A percentile compares a stretch with the other conserved stretches of the same genome.
Conservation (phyloP, 53 echinoderm and acorn worm species). For the Temnopleurus reevesii region DNA sequence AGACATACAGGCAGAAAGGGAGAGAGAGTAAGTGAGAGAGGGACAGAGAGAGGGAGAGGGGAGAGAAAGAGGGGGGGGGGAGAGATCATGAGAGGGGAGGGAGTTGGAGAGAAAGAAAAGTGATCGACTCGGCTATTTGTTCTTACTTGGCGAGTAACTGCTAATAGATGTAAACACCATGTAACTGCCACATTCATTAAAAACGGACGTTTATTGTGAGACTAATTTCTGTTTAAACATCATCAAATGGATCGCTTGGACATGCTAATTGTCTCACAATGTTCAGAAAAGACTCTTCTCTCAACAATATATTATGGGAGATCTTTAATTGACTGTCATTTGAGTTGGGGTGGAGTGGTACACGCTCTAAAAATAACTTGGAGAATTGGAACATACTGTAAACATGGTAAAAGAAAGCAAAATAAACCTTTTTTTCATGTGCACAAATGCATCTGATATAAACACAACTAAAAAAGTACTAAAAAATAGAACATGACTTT, state of each 20-base stretch:
- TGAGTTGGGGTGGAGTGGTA: too few species aligned
- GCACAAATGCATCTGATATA: too few species aligned
- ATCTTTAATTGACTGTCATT: constrained; percentile 14
- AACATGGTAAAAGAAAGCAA: too few species aligned
- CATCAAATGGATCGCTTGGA: constrained; percentile 28
- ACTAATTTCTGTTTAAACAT: constrained; percentile 40
- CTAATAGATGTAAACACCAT: constrained; percentile 35
- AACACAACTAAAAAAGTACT: too few species aligned
- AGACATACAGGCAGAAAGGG: not conserved
- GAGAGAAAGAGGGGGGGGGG: not conserved
- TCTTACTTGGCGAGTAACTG: constrained; percentile 31
- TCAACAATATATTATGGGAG: not conserved
- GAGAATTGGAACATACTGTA: too few species aligned
- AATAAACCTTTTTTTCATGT: too few species aligned
- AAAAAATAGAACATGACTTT: too few species aligned
- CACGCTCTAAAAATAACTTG: too few species aligned
- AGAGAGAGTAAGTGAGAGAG: constrained; percentile 11
- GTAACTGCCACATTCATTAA: constrained; percentile 43
- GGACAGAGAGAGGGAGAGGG: not conserved
- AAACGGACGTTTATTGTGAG: not conserved
- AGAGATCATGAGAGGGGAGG: not conserved
- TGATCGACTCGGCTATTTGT: not conserved
- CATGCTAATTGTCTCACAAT: constrained; percentile 42
- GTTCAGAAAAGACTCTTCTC: not conserved
- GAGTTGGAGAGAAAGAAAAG: not conserved